Evolutionary conservation across 2,113 vertebrate species (phyloP), one percentile per base, ranked within the genome.

Genomic region (Gadus macrocephalus): DNA sequence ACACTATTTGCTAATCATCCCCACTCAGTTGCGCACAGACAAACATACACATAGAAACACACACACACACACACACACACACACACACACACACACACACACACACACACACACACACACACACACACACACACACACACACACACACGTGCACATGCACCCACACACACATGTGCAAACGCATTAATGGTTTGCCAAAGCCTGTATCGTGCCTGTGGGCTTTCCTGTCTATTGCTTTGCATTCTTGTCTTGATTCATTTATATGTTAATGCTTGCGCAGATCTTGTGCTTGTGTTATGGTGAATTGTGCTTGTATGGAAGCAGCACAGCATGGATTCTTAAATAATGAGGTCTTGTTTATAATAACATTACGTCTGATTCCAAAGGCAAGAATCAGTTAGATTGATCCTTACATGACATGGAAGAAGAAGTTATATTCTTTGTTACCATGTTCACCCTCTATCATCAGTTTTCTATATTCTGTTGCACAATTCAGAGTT

Each of bases 1-100:
- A 82, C 73, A 66, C 77, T 74, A 73, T 86, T 79, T 82, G 78
- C 77, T 78, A 81, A 80, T 85, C 78, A 85, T 66, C 62, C 61
- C 11, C 53, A 38, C 12, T 6, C 42, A 71, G 25, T 28, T 55
- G 49, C 25, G 61, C 25, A 42, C 56, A 35, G 38, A 64, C 31
- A 66, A 49, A 38, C 62, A 63, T n/a, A 17, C 7, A n/a, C 71
- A 53, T 62, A 64, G 19, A 62, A 66, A 64, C 55, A 65, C 17
- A 22, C 20, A n/a, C 71, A 53, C 65, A 58, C 70, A 70, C 61
- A 62, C 53, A 67, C 25, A 0, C 53, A 2, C 22, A 8, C 20
- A 62, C 20, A 62, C 60, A 62, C n/a, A 20, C 59, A 61, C 59
- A 12, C 59, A 61, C 61, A 27, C 12, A 12, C 20, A 27, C 61